Evolutionary conservation across 92 coral and sea anemone species (phyloP), one percentile per base, ranked within the genome.

Genomic region (Epizoanthus illoricatus): DNA sequence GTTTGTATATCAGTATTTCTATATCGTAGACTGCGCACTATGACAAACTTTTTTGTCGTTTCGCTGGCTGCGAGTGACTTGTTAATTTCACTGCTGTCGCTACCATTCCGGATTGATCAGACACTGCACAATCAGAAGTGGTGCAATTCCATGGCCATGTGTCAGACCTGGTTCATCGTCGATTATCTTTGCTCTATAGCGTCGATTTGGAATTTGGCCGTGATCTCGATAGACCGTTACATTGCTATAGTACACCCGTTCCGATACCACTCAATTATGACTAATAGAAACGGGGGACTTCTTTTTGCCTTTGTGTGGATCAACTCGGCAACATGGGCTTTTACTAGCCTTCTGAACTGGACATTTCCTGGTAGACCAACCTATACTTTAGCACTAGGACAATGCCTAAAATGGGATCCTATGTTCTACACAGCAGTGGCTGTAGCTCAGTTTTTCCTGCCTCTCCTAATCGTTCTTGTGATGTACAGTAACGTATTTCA

Each of bases 401-500:
- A 41, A 3, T 95, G 98, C 23, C n/a, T 2, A 23, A 93, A 91
- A 57, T 54, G 7, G 0, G 98, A 95, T 78, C 72, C 36, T 17
- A 74, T 87, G 16, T 95, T 85, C 76, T 95, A 89, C 85, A 91
- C 98, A 13, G 91, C 89, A 15, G 84, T 85, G 16, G 78, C 98
- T 6, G 65, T 73, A 9, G 52, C 85, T 4, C 92, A 87, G 41
- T 95, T 95, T 78, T 93, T 78, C 62, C 52, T 91, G 11, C 98
- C 98, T 4, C 86, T 95, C 20, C 56, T 85, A 69, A 86, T 95
- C 33, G 81, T 95, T 17, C 28, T 93, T 36, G 84, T 93, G 23
- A 91, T 92, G 91, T 95, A 95, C 70, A 92, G 92, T 2, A 49
- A 71, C 6, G 98, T 95, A 28, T 93, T 93, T 70, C 87, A 84